Evolutionary conservation across 2,797 vertebrate species (phyloP), one percentile per base, ranked within the genome.

Genomic region (Microctenopoma stevenorrisi): DNA sequence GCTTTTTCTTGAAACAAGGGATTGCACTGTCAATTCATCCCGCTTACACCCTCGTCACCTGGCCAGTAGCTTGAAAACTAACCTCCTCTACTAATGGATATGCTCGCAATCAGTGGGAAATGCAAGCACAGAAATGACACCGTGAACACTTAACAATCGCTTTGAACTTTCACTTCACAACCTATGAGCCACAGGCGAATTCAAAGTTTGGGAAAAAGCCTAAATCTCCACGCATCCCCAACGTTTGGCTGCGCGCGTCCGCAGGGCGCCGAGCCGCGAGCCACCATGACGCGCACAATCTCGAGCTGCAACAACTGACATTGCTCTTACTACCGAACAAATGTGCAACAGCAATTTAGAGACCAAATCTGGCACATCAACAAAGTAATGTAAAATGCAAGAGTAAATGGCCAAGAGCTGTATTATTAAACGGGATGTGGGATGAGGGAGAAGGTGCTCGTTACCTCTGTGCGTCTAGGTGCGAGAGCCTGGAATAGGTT

Each of bases 391-490:
- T 42, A 3, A 50, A 68, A 76, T 47, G n/a, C 14, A 42, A 64
- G 28, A 68, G 68, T 30, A 64, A 55, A 69, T 18, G 47, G n/a
- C 40, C 48, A 54, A 30, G 14, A 58, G 38, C 30, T 48, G 53
- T 30, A 25, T 67, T 26, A 51, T 69, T 74, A 42, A 6, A 79
- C 63, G 72, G 72, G 42, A 67, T 68, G 72, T 54, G 70, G 54
- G 67, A 81, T 65, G 72, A 81, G 60, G 80, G 84, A 74, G 14
- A 84, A 69, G 78, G 80, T 81, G 83, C 71, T 89, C 83, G 82
- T 90, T 90, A 87, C 88, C 90, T 88, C 82, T 67, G 89, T 65
- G 87, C 79, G 82, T 79, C 78, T 84, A 40, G 86, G 83, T 79
- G 85, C 74, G 74, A 79, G 75, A 74, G 81, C 84, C 65, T 54